These are phyloP conservation scores for Lepisosteus osseus DNA, from an alignment of 2,113 vertebrate genomes.

Conservation along the genomic window DNA sequence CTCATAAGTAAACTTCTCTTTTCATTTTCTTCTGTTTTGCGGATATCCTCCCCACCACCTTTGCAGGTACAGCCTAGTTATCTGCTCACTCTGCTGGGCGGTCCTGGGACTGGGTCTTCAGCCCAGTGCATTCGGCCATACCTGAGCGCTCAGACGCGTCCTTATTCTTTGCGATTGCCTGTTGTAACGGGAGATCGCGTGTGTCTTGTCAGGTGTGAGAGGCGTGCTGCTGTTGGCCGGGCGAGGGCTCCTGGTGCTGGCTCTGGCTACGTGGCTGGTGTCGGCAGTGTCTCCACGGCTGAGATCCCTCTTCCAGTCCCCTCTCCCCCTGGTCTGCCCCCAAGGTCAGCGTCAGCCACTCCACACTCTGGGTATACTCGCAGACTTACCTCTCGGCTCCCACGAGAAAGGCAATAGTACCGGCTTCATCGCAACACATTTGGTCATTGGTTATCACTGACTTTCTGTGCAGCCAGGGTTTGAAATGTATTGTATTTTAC, in stretches of 20 bases:
- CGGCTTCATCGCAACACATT: not conserved
- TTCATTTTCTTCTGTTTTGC: too few species aligned
- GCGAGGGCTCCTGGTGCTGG: conserved; percentile 31
- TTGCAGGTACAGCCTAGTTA: too few species aligned
- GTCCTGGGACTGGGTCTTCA: too few species aligned
- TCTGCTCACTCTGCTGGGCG: too few species aligned
- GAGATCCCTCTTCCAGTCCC: conserved; percentile 25
- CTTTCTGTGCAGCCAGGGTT: conserved; percentile 10
- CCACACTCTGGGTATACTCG: too few species aligned
- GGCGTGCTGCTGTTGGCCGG: conserved; percentile 25
- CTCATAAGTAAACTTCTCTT: too few species aligned
- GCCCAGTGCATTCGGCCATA: too few species aligned
- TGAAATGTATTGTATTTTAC: not conserved
- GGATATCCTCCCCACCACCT: too few species aligned
- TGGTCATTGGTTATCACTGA: conserved; percentile 24
- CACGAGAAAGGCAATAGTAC: too few species aligned
- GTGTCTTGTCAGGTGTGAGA: conserved; percentile 31
- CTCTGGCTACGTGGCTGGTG: conserved; percentile 22
- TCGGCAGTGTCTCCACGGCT: conserved; percentile 27
- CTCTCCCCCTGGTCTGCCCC: conserved; percentile 8
- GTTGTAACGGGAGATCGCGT: not conserved
- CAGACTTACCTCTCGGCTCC: too few species aligned
- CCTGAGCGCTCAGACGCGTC: too few species aligned
- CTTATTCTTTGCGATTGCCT: too few species aligned
- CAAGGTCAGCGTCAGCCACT: not conserved